phyloP scores from a whole-genome alignment of 2,797 vertebrate species.

The Octomys mimax region DNA sequence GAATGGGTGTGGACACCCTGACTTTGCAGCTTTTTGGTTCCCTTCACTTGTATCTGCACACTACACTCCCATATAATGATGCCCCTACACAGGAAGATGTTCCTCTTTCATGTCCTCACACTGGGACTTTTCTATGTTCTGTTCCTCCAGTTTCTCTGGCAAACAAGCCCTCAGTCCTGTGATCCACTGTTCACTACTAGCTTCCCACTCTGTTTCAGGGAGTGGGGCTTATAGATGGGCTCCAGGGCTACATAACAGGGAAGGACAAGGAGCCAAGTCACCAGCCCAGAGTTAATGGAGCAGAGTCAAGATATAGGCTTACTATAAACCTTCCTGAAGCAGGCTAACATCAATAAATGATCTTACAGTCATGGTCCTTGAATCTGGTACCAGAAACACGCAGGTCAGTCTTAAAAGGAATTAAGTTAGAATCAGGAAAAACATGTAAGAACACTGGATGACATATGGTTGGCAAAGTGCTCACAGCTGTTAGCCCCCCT shows the following conservation, averaged over 20 bases:
- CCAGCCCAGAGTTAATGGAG: not conserved
- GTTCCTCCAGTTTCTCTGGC: not conserved
- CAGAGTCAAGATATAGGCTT: not conserved
- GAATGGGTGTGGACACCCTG: not conserved
- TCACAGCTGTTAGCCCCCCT: not conserved
- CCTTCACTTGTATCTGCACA: not conserved
- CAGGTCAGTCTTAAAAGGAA: not conserved
- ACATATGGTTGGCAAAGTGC: not conserved
- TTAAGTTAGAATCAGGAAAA: not conserved
- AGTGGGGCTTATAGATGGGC: not conserved
- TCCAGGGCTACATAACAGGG: not conserved
- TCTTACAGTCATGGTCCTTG: not conserved
- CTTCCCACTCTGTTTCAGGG: not conserved
- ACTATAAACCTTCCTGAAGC: not conserved
- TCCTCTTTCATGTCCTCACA: not conserved
- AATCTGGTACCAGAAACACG: not conserved
- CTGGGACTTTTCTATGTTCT: not conserved
- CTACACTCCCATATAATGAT: not conserved
- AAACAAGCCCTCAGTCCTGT: not conserved
- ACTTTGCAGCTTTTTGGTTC: not conserved
- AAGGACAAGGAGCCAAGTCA: not conserved
- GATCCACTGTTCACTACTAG: not conserved
- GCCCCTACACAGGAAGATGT: not conserved
- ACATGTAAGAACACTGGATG: not conserved
- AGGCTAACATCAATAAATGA: not conserved